These are phyloP conservation scores for Euzetes globulus DNA, from an alignment of 2,888 invertebrate genomes.

Conservation along the genomic window DNA sequence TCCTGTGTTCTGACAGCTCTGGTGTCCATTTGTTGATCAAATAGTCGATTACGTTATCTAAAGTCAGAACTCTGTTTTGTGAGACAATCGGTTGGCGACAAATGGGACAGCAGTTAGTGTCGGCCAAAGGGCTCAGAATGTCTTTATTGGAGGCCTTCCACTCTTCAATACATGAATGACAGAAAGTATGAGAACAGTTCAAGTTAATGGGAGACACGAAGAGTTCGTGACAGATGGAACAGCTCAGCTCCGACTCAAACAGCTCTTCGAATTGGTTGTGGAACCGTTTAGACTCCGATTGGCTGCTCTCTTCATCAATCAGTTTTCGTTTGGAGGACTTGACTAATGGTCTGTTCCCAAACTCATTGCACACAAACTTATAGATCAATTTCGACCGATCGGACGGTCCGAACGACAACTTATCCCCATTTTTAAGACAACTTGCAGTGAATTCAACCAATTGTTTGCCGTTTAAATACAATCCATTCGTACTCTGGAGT, in stretches of 20 bases:
- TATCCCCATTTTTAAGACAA: neutral
- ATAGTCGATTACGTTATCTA: slow-evolving; percentile 24
- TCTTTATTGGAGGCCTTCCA: slow-evolving; percentile 12
- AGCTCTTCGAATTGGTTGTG: neutral
- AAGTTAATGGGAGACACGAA: slow-evolving; percentile 7
- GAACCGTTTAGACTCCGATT: neutral
- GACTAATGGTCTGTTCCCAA: neutral
- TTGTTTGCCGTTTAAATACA: slow-evolving; percentile 13
- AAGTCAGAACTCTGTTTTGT: neutral
- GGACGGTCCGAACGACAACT: slow-evolving; percentile 21
- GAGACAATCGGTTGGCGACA: slow-evolving; percentile 18
- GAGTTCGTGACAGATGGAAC: slow-evolving; percentile 30
- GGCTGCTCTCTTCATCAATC: neutral
- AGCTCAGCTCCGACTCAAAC: slow-evolving; percentile 26
- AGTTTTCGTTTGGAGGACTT: neutral
- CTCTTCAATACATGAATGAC: slow-evolving; percentile 26
- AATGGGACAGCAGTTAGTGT: slow-evolving; percentile 28
- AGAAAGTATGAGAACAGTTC: slow-evolving; percentile 34
- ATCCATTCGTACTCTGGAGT: slow-evolving; percentile 29
- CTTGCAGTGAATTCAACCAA: neutral
- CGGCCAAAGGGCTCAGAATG: neutral
- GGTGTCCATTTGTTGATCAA: neutral
- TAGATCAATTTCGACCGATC: neutral
- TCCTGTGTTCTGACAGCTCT: neutral
- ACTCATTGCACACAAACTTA: slow-evolving; percentile 21